These are phyloP conservation scores for Bolborhynchus lineola DNA, from an alignment of 2,113 vertebrate species.

Conservation along the genomic window DNA sequence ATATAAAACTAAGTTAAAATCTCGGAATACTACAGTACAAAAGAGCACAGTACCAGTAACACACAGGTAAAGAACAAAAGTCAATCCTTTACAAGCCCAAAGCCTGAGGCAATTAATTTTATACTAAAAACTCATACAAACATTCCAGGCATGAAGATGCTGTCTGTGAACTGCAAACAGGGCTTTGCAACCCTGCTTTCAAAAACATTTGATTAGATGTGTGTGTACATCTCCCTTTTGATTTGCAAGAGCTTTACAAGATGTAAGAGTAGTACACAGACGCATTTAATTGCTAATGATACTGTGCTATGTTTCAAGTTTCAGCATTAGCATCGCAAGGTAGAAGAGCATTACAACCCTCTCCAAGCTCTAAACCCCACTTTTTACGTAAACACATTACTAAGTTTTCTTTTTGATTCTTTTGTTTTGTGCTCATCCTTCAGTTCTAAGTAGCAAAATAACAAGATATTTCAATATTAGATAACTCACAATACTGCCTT, in stretches of 20 bases:
- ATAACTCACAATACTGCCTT: neutral
- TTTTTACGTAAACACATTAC: neutral
- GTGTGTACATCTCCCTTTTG: slow-evolving; percentile 12
- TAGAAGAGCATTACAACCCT: slow-evolving; percentile 24
- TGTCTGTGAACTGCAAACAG: slow-evolving; percentile 17
- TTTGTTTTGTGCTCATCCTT: slow-evolving; percentile 7
- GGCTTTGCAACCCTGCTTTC: slow-evolving; percentile 32
- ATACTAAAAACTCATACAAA: slow-evolving; percentile 22
- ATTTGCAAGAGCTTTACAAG: slow-evolving; percentile 26
- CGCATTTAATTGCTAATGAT: slow-evolving; percentile 48
- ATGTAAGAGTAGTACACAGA: slow-evolving; percentile 1
- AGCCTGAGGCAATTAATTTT: slow-evolving; percentile 1
- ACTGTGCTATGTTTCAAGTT: slow-evolving; percentile 30
- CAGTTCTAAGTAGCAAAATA: slow-evolving; percentile 22
- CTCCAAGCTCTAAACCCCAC: slow-evolving; percentile 27
- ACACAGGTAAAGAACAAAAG: neutral
- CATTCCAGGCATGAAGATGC: neutral
- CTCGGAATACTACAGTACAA: neutral
- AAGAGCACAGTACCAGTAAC: neutral
- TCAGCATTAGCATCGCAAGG: slow-evolving; percentile 40
- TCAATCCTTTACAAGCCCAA: neutral
- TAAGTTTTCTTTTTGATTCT: neutral
- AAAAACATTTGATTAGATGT: slow-evolving; percentile 28
- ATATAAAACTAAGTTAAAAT: neutral
- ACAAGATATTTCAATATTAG: slow-evolving; percentile 15